phyloP scores from a whole-genome alignment of 2,888 invertebrate species.

The Noctua pronuba region DNA sequence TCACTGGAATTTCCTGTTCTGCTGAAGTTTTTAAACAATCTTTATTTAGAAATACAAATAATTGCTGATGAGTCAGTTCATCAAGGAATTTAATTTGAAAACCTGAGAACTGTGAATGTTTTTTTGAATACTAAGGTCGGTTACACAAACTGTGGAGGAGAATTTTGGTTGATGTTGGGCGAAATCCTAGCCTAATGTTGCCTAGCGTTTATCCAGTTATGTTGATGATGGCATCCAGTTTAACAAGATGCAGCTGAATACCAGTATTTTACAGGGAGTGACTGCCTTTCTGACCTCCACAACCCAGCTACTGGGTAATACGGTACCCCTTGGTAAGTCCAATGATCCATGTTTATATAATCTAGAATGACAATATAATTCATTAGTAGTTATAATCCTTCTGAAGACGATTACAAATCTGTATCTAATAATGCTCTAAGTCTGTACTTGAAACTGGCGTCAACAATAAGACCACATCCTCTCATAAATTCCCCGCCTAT shows the following conservation, averaged over 20 bases:
- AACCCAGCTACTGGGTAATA: neutral
- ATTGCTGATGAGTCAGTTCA: slow-evolving; percentile 38
- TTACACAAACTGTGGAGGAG: neutral
- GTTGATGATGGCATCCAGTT: neutral
- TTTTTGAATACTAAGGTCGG: neutral
- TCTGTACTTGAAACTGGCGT: slow-evolving; percentile 18
- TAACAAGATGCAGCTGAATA: no score
- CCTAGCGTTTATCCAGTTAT: neutral
- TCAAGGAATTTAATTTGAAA: slow-evolving; percentile 25
- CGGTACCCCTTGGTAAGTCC: neutral
- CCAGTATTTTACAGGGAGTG: neutral
- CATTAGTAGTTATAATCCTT: neutral
- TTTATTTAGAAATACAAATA: slow-evolving; percentile 29
- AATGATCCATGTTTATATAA: no score
- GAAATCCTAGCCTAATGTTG: no score
- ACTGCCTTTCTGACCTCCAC: neutral
- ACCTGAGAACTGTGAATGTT: slow-evolving; percentile 1
- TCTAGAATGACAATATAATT: neutral
- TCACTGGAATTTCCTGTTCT: slow-evolving; percentile 62
- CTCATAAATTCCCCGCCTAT: slow-evolving; percentile 65
- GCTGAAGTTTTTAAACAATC: slow-evolving; percentile 47
- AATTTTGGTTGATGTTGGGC: neutral
- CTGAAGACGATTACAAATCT: slow-evolving; percentile 2
- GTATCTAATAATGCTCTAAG: neutral
- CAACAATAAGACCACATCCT: slow-evolving; percentile 39